These are phyloP conservation scores for Elephantulus edwardii DNA, from an alignment of 2,113 vertebrate genomes.

Conservation along the genomic window DNA sequence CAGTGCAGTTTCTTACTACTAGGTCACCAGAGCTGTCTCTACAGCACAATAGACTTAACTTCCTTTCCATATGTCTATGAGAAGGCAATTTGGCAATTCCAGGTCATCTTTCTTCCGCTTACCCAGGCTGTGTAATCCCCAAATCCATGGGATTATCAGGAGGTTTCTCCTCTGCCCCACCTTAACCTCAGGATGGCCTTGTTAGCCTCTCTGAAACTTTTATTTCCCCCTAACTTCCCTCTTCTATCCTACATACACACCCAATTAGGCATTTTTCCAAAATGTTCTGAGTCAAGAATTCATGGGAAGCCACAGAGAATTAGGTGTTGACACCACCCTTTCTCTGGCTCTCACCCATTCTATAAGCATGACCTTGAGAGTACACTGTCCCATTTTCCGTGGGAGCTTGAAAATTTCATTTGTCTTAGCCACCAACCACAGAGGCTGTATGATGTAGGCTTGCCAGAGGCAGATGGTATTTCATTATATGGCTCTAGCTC, in stretches of 20 bases:
- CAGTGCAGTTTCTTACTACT: too few species aligned
- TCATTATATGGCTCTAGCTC: too few species aligned
- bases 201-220: neutral
- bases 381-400: neutral
- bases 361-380: neutral
- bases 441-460: neutral
- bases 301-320: slow-evolving; percentile 19
- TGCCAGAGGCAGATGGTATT: neutral
- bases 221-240: neutral
- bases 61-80: neutral
- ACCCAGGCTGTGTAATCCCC: neutral
- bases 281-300: slow-evolving; percentile 16
- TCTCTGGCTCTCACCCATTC: slow-evolving; percentile 29
- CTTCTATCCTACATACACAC: fast-evolving
- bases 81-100: neutral
- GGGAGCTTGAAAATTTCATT: neutral
- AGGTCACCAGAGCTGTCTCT: too few species aligned
- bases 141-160: neutral
- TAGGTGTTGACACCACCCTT: neutral
- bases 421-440: neutral
- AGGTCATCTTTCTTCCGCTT: neutral
- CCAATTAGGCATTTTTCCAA: slow-evolving; percentile 8
- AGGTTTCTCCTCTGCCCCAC: neutral
- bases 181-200: neutral
- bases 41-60: neutral